Percentiles rank a stretch among this genome's conserved stretches.
Conservation (phyloP, 1,140 invertebrate species). For the Drosophila pallidifrons region DNA sequence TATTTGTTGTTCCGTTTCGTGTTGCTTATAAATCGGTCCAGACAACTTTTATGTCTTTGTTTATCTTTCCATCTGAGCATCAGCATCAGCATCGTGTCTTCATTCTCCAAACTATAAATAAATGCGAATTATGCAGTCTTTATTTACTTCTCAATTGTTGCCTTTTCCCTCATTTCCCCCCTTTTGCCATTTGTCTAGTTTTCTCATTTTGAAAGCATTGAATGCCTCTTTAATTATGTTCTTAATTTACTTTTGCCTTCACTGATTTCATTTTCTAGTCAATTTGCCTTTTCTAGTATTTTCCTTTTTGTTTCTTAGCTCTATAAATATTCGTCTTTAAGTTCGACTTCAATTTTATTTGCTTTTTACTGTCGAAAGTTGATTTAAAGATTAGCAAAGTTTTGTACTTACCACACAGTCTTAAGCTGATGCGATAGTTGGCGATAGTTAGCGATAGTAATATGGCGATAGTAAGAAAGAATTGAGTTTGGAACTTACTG, state of each 20-base stretch:
- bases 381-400: too few species aligned
- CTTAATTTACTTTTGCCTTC: not conserved
- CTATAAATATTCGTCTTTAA: too few species aligned
- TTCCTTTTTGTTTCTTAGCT: not conserved
- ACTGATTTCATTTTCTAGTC: not conserved
- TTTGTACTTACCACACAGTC: constrained; percentile 3
- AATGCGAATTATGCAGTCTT: constrained; percentile 8
- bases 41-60: constrained; percentile 18
- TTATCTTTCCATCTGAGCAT: constrained; percentile 3
- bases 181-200: not conserved
- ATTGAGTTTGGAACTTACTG: constrained; percentile 91
- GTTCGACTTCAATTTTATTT: too few species aligned
- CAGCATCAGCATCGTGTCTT: not conserved
- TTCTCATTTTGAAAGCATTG: not conserved
- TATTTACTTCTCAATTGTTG: constrained; percentile 7
- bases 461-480: constrained; percentile 9
- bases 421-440: not conserved
- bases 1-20: constrained; percentile 6
- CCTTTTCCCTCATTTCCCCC: not conserved
- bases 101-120: not conserved
- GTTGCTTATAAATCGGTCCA: constrained; percentile 4
- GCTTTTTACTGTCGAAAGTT: too few species aligned
- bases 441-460: not conserved
- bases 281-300: not conserved
- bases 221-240: not conserved